Percentiles rank a stretch among this genome's conserved stretches.
Evolutionary conservation across 2,888 invertebrate species (phyloP).

Genomic region (Meandrusa payeni): DNA sequence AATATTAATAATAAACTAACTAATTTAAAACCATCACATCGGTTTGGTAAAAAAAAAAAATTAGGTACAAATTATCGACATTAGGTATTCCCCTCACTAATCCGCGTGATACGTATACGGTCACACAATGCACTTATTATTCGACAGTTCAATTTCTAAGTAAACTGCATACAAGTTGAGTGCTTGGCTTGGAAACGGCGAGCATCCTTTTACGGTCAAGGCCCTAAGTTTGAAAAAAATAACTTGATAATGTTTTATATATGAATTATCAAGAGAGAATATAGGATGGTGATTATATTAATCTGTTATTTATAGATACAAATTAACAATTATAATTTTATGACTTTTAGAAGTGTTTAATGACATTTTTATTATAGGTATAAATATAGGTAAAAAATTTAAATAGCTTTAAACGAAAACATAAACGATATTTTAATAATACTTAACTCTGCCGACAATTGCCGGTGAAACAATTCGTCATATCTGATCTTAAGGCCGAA

Average conservation of each 20-base stretch:
- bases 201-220: conserved; percentile 12
- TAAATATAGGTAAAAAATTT: too few relatives aligned
- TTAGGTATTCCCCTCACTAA: conserved; percentile 76
- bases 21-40: background rate
- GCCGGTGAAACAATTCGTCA: conserved; percentile 33
- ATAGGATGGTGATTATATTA: too few relatives aligned
- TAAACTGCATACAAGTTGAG: conserved; percentile 73
- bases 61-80: conserved; percentile 56
- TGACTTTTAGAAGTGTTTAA: too few relatives aligned
- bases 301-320: too few relatives aligned
- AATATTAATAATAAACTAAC: too few relatives aligned
- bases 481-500: conserved; percentile 36
- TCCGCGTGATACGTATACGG: conserved; percentile 69
- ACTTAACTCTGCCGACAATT: conserved; percentile 30
- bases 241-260: too few relatives aligned
- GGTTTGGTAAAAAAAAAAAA: conserved; percentile 13
- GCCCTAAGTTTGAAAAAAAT: too few relatives aligned
- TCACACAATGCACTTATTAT: conserved; percentile 79
- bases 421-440: too few relatives aligned
- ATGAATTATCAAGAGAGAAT: too few relatives aligned
- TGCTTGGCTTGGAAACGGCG: conserved; percentile 57
- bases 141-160: conserved; percentile 77
- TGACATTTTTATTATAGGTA: too few relatives aligned
- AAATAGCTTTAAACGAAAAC: too few relatives aligned
- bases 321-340: too few relatives aligned